Conservation (phyloP, 2,797 vertebrate genomes). For the Calcarius lapponicus region DNA sequence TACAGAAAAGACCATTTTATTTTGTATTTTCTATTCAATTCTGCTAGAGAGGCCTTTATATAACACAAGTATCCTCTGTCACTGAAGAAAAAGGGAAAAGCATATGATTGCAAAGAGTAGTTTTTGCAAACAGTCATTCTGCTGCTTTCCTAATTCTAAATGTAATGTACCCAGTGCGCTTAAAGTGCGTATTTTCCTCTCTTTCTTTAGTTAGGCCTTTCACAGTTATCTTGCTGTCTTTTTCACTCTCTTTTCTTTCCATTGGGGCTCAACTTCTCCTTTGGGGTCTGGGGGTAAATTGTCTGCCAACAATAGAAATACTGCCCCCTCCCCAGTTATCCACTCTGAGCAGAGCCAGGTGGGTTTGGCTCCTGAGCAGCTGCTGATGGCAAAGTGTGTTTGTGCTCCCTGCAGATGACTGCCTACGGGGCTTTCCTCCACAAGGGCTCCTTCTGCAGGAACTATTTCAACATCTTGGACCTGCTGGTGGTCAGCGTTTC, state of each 20-base stretch:
- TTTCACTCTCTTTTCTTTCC: slow-evolving; percentile 27
- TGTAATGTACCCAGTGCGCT: background rate
- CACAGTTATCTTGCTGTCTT: background rate
- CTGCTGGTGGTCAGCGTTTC: slow-evolving; percentile 98
- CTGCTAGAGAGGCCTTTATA: background rate
- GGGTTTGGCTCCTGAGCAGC: background rate
- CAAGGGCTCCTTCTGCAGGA: slow-evolving; percentile 98
- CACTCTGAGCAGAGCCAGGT: background rate
- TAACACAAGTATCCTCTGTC: slow-evolving; percentile 9
- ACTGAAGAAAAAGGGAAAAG: slow-evolving; percentile 34
- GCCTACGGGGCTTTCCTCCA: slow-evolving; percentile 97
- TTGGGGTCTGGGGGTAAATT: slow-evolving; percentile 30
- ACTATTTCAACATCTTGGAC: slow-evolving; percentile 99
- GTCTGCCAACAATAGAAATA: background rate
- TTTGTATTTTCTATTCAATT: background rate
- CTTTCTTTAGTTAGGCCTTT: background rate
- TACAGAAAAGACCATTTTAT: background rate
- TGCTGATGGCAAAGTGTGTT: slow-evolving; percentile 41
- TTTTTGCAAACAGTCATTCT: slow-evolving; percentile 37
- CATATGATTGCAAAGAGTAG: slow-evolving; percentile 26
- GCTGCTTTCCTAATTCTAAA: slow-evolving; percentile 47
- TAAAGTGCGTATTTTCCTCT: background rate
- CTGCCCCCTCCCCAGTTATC: background rate
- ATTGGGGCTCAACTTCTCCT: slow-evolving; percentile 6
- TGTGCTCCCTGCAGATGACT: slow-evolving; percentile 87